These are phyloP conservation scores for Acrossocheilus wenchowensis DNA, from an alignment of 2,797 vertebrate species.

Conservation along the genomic window DNA sequence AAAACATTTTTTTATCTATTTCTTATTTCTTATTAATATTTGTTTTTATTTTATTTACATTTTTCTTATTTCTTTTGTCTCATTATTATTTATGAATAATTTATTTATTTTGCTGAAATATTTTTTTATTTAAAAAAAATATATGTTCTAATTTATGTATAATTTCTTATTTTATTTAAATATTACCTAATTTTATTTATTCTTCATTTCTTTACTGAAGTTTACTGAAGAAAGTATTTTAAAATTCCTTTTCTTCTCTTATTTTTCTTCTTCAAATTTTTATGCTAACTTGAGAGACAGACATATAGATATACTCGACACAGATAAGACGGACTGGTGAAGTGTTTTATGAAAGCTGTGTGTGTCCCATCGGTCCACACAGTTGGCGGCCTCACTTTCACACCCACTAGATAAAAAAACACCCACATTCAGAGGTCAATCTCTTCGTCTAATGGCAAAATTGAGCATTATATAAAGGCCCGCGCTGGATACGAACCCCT, in stretches of 20 bases:
- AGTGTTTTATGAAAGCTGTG: neutral
- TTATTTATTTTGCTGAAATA: neutral
- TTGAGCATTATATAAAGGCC: conserved; percentile 37
- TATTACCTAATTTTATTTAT: neutral
- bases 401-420: conserved; percentile 33
- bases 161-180: neutral
- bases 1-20: too few species aligned
- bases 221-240: too few species aligned
- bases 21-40: neutral
- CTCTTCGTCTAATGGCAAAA: conserved; percentile 33
- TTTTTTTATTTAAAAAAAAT: neutral
- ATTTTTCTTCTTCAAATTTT: too few species aligned
- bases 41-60: too few species aligned
- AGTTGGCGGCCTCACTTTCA: conserved; percentile 5
- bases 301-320: neutral
- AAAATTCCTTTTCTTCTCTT: too few species aligned
- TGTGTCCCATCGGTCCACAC: conserved; percentile 1
- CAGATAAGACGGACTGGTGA: neutral
- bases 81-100: too few species aligned
- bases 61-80: too few species aligned
- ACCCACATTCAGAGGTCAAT: conserved; percentile 46
- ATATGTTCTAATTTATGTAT: too few species aligned
- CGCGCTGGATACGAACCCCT: neutral
- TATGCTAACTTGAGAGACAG: neutral
- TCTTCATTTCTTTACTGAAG: neutral